Conservation (phyloP, 2,888 invertebrate species). For the Arrhopalites spinosus region DNA sequence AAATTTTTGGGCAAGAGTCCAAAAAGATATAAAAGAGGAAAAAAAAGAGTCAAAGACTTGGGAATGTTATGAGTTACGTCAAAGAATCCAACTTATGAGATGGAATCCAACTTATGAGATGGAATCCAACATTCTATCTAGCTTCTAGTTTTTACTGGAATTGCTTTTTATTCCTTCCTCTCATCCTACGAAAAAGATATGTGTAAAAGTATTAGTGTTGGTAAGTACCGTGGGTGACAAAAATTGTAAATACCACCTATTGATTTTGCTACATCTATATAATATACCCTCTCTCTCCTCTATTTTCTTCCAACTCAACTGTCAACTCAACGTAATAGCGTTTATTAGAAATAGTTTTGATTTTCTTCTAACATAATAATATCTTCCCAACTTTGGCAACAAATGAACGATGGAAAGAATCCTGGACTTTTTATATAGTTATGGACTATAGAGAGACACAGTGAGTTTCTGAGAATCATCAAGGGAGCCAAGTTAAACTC, state of each 20-base stretch:
- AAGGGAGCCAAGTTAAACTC: too few relatives aligned
- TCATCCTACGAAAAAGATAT: neutral
- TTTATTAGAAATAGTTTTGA: slow-evolving; percentile 25
- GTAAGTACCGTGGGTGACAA: too few relatives aligned
- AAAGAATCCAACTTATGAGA: neutral
- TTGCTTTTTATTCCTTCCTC: neutral
- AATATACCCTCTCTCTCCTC: neutral
- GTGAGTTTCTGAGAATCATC: neutral
- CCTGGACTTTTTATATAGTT: neutral
- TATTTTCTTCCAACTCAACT: neutral
- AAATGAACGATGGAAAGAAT: neutral
- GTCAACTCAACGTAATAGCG: slow-evolving; percentile 13
- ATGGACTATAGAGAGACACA: slow-evolving; percentile 6
- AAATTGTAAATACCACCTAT: too few relatives aligned
- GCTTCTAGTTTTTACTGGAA: slow-evolving; percentile 5
- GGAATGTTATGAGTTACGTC: slow-evolving; percentile 1
- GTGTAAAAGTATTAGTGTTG: neutral
- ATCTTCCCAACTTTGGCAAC: slow-evolving; percentile 27
- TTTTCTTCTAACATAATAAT: slow-evolving; percentile 3
- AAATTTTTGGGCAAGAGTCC: too few relatives aligned
- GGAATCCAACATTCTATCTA: neutral
- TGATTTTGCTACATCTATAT: neutral
- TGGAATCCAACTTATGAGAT: neutral
- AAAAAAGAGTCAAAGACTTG: neutral
- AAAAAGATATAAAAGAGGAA: too few relatives aligned